A percentile compares a stretch with the other conserved stretches of the same genome.
These are phyloP conservation scores for Eurytemora carolleeae DNA, from an alignment of 1,140 invertebrate species.

Conservation along the genomic window DNA sequence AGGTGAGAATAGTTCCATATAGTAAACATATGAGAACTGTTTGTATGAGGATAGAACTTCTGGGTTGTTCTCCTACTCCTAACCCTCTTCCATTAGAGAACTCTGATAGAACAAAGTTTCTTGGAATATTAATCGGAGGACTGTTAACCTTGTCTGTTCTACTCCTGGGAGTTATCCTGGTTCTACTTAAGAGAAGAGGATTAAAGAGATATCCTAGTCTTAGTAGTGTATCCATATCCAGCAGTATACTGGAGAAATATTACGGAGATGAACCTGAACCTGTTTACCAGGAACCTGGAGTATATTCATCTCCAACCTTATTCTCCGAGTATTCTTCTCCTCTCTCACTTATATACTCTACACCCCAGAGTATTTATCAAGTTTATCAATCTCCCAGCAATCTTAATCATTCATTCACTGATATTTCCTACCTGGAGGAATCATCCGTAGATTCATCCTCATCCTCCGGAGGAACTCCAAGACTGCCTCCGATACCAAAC, in stretches of 20 bases:
- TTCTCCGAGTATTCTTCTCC: not conserved
- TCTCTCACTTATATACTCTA: not conserved
- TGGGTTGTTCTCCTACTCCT: constrained; percentile 31
- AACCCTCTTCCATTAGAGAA: not conserved
- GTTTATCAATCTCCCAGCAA: not conserved
- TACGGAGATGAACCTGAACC: not conserved
- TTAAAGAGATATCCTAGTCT: not conserved
- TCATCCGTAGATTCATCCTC: not conserved
- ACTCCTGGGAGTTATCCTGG: not conserved
- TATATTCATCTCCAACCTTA: not conserved
- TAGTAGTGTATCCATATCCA: not conserved
- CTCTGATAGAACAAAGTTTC: not conserved
- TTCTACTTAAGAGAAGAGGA: not conserved
- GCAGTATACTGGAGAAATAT: not conserved
- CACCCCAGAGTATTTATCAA: not conserved
- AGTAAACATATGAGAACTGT: constrained; percentile 42
- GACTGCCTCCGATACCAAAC: not conserved
- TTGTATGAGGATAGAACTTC: constrained; percentile 47
- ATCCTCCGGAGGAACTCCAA: not conserved
- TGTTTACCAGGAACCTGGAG: not conserved
- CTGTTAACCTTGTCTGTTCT: not conserved
- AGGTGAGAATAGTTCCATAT: constrained; percentile 43
- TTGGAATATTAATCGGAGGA: not conserved
- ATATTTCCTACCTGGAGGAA: not conserved
- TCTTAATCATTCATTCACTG: not conserved